phyloP scores from a whole-genome alignment of 2,888 invertebrate genomes.

The Gymnosoma rotundatum region DNA sequence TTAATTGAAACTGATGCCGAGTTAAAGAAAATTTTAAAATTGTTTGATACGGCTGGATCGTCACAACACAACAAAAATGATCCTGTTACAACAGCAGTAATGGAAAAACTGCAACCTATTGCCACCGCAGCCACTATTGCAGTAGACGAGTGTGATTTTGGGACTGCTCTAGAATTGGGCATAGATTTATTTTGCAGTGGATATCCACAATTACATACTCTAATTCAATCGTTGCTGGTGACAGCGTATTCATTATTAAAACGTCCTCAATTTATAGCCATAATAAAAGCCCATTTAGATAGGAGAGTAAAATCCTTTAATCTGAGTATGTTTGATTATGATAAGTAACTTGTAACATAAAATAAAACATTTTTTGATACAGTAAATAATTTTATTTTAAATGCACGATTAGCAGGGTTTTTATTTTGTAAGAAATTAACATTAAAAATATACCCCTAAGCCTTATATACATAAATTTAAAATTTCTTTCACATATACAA shows the following conservation, averaged over 20 bases:
- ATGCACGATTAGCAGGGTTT: neutral
- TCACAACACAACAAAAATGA: slow-evolving; percentile 80
- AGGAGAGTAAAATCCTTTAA: slow-evolving; percentile 85
- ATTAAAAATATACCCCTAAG: neutral
- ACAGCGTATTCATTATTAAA: slow-evolving; percentile 90
- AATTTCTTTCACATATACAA: slow-evolving; percentile 76
- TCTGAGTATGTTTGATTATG: slow-evolving; percentile 82
- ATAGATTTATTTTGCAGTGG: slow-evolving; percentile 92
- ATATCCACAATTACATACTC: slow-evolving; percentile 86
- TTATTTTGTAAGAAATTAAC: too few species aligned
- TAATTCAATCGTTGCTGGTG: slow-evolving; percentile 86
- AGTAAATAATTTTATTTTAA: neutral
- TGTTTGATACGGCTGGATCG: slow-evolving; percentile 84
- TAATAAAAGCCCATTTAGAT: slow-evolving; percentile 89
- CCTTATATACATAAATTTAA: neutral
- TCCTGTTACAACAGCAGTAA: slow-evolving; percentile 84
- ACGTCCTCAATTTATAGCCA: slow-evolving; percentile 88
- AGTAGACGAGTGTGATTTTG: slow-evolving; percentile 97
- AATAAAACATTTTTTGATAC: slow-evolving; percentile 12
- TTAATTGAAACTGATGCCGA: slow-evolving; percentile 87
- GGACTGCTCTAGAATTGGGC: slow-evolving; percentile 94
- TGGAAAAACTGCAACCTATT: slow-evolving; percentile 90
- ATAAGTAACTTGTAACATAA: slow-evolving; percentile 31
- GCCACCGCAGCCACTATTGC: slow-evolving; percentile 88
- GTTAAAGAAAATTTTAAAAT: slow-evolving; percentile 87